These are phyloP conservation scores for Emydoidea blandingii DNA, from an alignment of 2,797 vertebrate species.

Conservation along the genomic window DNA sequence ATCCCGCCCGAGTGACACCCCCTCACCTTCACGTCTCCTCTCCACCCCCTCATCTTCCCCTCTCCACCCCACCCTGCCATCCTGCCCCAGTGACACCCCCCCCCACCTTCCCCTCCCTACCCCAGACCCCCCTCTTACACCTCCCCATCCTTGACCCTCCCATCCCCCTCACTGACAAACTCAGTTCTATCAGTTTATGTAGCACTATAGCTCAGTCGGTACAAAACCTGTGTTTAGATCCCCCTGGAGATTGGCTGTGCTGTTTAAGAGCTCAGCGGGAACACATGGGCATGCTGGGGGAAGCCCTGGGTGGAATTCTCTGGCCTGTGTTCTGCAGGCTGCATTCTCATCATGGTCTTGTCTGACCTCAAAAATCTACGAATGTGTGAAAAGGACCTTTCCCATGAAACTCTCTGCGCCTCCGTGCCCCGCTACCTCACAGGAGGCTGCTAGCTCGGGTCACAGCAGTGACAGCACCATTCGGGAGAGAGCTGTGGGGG, in stretches of 20 bases:
- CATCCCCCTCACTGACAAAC: too few relatives aligned
- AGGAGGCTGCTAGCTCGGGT: background rate
- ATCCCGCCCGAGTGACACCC: too few relatives aligned
- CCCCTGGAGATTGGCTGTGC: background rate
- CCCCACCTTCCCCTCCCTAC: too few relatives aligned
- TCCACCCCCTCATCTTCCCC: too few relatives aligned
- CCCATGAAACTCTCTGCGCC: too few relatives aligned
- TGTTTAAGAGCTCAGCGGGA: background rate
- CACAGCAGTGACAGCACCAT: rapidly evolving
- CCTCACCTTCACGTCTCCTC: too few relatives aligned
- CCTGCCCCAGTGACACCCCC: too few relatives aligned
- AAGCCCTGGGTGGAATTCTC: background rate
- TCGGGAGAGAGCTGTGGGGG: rapidly evolving
- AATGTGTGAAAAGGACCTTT: too few relatives aligned
- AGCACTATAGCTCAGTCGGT: background rate
- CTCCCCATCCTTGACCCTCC: too few relatives aligned
- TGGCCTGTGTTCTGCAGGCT: background rate
- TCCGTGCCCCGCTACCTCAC: too few relatives aligned
- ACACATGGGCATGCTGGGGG: background rate
- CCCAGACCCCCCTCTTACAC: too few relatives aligned
- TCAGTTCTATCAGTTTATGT: background rate
- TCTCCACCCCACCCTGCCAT: too few relatives aligned
- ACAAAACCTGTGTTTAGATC: background rate
- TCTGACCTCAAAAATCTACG: background rate
- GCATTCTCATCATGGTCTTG: background rate